phyloP scores from a whole-genome alignment of 2,113 vertebrate genomes.

The Anoplopoma fimbria region DNA sequence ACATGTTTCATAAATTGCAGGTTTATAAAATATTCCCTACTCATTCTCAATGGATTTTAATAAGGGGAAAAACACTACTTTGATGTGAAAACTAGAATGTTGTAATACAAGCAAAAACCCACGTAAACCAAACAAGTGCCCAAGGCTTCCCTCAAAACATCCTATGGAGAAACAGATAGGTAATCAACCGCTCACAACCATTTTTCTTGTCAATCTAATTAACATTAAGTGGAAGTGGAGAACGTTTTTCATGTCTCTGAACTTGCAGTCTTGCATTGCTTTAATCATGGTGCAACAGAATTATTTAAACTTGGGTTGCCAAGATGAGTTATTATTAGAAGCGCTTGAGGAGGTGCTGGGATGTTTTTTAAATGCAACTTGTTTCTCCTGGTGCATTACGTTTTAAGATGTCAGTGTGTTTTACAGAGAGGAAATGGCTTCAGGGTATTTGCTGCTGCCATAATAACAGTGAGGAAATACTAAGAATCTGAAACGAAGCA shows the following conservation, averaged over 20 bases:
- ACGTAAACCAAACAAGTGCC: conserved; percentile 54
- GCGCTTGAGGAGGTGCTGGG: conserved; percentile 14
- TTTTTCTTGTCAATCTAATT: conserved; percentile 40
- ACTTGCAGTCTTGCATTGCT: neutral
- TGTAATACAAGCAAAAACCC: conserved; percentile 57
- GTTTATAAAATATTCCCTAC: conserved; percentile 31
- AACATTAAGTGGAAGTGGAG: neutral
- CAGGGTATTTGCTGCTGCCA: conserved; percentile 27
- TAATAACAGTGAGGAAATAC: conserved; percentile 17
- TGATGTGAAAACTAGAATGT: conserved; percentile 60
- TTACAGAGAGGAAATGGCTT: conserved; percentile 28
- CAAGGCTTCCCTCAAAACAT: conserved; percentile 34
- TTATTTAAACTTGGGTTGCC: conserved; percentile 13
- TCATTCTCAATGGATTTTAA: conserved; percentile 39
- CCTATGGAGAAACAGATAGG: conserved; percentile 35
- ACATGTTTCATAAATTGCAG: conserved; percentile 22
- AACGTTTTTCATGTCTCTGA: conserved; percentile 9
- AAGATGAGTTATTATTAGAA: conserved; percentile 14
- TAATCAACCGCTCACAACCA: conserved; percentile 32
- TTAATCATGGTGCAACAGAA: conserved; percentile 22
- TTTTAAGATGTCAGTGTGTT: conserved; percentile 23
- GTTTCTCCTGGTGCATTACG: conserved; percentile 26
- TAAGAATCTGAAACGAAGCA: neutral
- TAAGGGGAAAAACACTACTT: conserved; percentile 35
- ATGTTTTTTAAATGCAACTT: conserved; percentile 38